A percentile compares a stretch with the other conserved stretches of the same genome.
Conservation (phyloP, 2,888 invertebrate genomes). For the Helicoverpa assulta region DNA sequence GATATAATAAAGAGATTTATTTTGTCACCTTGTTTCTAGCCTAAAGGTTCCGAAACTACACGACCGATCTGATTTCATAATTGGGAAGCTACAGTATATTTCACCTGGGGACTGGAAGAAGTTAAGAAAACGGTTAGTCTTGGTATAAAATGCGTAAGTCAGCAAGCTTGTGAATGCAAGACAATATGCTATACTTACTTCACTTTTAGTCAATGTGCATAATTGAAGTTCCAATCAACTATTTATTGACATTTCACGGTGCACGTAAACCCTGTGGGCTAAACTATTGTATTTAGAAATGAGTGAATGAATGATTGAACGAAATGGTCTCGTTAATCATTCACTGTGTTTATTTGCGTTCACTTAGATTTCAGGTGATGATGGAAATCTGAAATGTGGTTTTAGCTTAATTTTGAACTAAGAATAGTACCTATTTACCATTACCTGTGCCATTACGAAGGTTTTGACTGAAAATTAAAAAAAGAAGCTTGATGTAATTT, state of each 20-base stretch:
- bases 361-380: not conserved
- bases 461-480: not conserved
- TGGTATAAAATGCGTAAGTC: no score
- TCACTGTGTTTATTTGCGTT: conserved; percentile 27
- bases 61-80: no score
- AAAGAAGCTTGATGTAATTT: not conserved
- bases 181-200: no score
- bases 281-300: conserved; percentile 1
- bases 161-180: no score
- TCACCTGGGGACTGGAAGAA: no score
- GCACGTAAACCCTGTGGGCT: not conserved
- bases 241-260: not conserved
- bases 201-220: no score
- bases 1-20: no score
- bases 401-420: not conserved
- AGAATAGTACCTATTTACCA: not conserved
- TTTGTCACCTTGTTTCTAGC: no score
- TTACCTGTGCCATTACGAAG: not conserved
- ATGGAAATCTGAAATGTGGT: conserved; percentile 12
- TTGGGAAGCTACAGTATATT: no score
- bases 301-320: conserved; percentile 24
- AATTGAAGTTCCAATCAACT: no score
- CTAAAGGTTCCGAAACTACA: no score
- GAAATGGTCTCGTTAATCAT: conserved; percentile 32
- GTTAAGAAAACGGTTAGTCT: no score